Percentiles rank a stretch among this genome's conserved stretches.
Conservation (phyloP, 2,888 invertebrate species). For the Cataglyphis altisquamis region DNA sequence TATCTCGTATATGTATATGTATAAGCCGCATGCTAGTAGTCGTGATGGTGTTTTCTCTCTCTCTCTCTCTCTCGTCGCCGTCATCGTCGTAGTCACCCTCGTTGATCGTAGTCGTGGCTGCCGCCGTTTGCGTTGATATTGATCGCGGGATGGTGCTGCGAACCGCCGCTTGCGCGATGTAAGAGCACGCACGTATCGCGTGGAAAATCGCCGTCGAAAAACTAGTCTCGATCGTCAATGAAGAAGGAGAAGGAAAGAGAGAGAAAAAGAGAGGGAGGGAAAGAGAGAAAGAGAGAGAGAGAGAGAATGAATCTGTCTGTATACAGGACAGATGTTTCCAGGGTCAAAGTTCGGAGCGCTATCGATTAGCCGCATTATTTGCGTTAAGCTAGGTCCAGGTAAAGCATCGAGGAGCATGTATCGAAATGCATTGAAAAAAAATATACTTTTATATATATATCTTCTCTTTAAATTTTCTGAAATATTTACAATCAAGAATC, state of each 20-base stretch:
- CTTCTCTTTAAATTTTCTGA: neutral
- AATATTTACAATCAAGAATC: neutral
- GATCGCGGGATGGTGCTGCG: conserved; percentile 74
- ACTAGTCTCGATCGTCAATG: neutral
- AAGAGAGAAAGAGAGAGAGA: neutral
- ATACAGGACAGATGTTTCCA: conserved; percentile 38
- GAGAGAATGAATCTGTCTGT: neutral
- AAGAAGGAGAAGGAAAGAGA: neutral
- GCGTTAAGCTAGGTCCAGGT: conserved; percentile 42
- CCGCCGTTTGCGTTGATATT: conserved; percentile 70
- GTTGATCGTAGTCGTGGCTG: conserved; percentile 68
- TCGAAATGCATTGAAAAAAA: neutral
- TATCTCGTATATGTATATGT: neutral
- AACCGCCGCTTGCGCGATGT: conserved; percentile 35
- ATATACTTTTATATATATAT: too few relatives aligned
- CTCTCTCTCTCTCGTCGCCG: conserved; percentile 37
- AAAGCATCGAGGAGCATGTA: neutral
- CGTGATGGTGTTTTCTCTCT: neutral
- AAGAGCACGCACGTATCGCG: conserved; percentile 24
- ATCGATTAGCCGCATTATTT: conserved; percentile 43
- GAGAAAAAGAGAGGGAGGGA: conserved; percentile 1
- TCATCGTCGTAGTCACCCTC: conserved; percentile 71
- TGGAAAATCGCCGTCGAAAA: conserved; percentile 15
- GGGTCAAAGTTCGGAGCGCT: conserved; percentile 48
- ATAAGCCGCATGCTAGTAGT: neutral